Evolutionary conservation across 2,888 invertebrate species (phyloP), one percentile per base, ranked within the genome.

Genomic region (Ophonus ardosiacus): DNA sequence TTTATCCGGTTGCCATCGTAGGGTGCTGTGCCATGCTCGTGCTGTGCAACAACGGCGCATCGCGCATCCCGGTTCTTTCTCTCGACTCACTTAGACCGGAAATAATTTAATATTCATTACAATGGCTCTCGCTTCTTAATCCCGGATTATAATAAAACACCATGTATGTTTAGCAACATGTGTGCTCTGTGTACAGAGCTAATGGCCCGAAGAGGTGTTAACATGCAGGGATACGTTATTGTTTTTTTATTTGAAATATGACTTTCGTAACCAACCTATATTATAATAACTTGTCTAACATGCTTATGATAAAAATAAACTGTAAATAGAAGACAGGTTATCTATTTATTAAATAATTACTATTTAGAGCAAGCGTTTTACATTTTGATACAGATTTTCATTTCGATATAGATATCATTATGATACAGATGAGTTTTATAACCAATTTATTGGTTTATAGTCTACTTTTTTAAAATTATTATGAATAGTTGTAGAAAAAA

Each of bases 81-180:
- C 18, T 13, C 21, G 24, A 13, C 21, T 84, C 84, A 56, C 65
- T 84, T 84, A 84, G 84, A 78, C 79, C 84, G 84, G 89, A 89
- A 90, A 90, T 90, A 89, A 90, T 90, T 90, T 90, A 90, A 90
- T 90, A 90, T 90, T 90, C 90, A 90, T 90, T 89, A 89, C 89
- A 89, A 89, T 89, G 88, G 89, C 63, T 18, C 88, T 88, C 88
- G 88, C 88, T 88, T 88, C 84, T 84, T 79, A 84, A 78, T 78
- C 79, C 65, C 17, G 79, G 84, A 79, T 84, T 65, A 84, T 40
- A 43, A 82, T 85, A 81, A 78, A 82, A 85, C 85, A 85, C 85
- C 63, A 63, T 63, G 63, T 21, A 63, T 17, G 59, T 59, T 59
- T 59, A 59, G 63, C 21, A 63, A 63, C 63, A 63, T 63, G 63